Percentiles rank a stretch among this genome's conserved stretches.
Conservation (phyloP, 2,888 invertebrate species). For the Coenonympha glycerion region DNA sequence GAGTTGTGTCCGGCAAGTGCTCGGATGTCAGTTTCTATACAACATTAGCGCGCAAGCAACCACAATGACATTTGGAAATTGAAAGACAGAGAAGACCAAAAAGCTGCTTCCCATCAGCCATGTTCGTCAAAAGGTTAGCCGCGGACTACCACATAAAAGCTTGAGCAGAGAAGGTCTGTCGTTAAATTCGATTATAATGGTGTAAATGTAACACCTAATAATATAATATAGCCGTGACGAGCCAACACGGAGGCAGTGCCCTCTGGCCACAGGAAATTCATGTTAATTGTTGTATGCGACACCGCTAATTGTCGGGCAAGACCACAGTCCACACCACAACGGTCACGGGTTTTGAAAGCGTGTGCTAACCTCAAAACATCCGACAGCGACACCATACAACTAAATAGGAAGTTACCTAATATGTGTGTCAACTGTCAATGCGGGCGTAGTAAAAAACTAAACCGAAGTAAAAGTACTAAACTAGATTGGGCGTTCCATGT, state of each 20-base stretch:
- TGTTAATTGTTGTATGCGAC: constrained; percentile 58
- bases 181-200: too few species aligned
- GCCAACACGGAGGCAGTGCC: constrained; percentile 43
- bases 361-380: constrained; percentile 23
- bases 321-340: constrained; percentile 55
- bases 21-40: too few species aligned
- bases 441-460: neutral
- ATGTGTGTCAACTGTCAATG: neutral
- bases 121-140: too few species aligned
- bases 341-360: constrained; percentile 27
- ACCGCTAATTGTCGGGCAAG: constrained; percentile 64
- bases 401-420: neutral
- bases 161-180: neutral
- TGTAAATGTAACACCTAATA: neutral
- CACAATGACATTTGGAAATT: too few species aligned
- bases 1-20: too few species aligned
- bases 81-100: too few species aligned
- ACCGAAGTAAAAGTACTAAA: neutral
- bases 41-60: too few species aligned
- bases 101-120: too few species aligned
- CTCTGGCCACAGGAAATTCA: constrained; percentile 68
- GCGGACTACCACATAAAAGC: too few species aligned
- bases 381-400: neutral
- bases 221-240: constrained; percentile 23
- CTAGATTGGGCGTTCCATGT: too few species aligned